phyloP scores from a whole-genome alignment of 2,797 vertebrate species.

The Rhinogobio ventralis region DNA sequence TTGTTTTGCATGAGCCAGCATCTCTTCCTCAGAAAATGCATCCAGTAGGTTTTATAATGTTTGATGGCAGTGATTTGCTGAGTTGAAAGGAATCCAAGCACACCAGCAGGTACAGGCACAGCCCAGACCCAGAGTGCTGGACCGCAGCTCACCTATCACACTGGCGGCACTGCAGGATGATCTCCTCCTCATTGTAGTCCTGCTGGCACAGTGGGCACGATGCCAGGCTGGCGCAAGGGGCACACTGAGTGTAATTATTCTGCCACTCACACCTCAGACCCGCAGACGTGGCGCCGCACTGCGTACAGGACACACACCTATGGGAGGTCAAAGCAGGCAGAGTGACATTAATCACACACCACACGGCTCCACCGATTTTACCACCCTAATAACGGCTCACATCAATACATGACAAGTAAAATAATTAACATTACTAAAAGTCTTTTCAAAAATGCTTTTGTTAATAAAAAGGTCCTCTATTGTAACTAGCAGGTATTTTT shows the following conservation, averaged over 20 bases:
- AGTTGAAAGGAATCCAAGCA: not conserved
- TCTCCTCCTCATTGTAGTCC: slow-evolving; percentile 91
- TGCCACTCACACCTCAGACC: slow-evolving; percentile 97
- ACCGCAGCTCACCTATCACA: slow-evolving; percentile 88
- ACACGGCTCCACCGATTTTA: slow-evolving; percentile 36
- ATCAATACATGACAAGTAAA: slow-evolving; percentile 23
- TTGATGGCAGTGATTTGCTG: not conserved
- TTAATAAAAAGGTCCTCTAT: not conserved
- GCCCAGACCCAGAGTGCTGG: not conserved
- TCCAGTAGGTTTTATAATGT: not conserved
- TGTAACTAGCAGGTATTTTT: not conserved
- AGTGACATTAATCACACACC: slow-evolving; percentile 39
- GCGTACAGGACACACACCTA: slow-evolving; percentile 98
- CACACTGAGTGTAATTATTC: slow-evolving; percentile 98
- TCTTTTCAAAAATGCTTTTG: not conserved
- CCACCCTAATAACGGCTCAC: not conserved
- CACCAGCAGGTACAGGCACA: slow-evolving; percentile 39
- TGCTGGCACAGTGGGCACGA: slow-evolving; percentile 90
- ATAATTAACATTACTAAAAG: not conserved
- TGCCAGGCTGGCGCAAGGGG: slow-evolving; percentile 92
- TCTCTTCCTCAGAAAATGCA: not conserved
- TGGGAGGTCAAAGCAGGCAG: slow-evolving; percentile 36
- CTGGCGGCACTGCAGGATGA: slow-evolving; percentile 95
- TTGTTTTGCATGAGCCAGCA: not conserved
- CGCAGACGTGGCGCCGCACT: slow-evolving; percentile 93